Conservation (phyloP, 2,797 vertebrate species). For the Percopsis omiscomaycus region DNA sequence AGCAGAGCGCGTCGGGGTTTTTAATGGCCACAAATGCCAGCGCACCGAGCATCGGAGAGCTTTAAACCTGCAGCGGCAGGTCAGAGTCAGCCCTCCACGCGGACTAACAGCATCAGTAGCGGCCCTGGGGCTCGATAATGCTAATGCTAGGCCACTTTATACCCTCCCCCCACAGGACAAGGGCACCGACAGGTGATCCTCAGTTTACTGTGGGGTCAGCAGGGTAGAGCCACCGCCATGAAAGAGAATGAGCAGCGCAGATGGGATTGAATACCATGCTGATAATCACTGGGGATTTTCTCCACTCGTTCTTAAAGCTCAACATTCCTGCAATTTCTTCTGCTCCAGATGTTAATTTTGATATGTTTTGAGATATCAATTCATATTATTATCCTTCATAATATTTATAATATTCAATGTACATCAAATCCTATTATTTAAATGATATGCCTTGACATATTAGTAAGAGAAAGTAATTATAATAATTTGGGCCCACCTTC, state of each 20-base stretch:
- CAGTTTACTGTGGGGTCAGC: conserved; percentile 34
- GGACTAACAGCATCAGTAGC: conserved; percentile 40
- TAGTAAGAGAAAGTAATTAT: not conserved
- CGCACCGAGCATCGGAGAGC: conserved; percentile 31
- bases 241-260: conserved; percentile 14
- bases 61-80: conserved; percentile 50
- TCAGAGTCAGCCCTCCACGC: conserved; percentile 36
- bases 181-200: conserved; percentile 38
- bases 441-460: conserved; percentile 7
- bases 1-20: conserved; percentile 47
- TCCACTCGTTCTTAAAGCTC: conserved; percentile 33
- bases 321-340: conserved; percentile 17
- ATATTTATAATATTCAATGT: no score
- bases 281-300: conserved; percentile 18
- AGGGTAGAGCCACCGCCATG: conserved; percentile 23
- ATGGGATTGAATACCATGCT: conserved; percentile 17
- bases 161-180: conserved; percentile 3
- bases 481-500: conserved; percentile 15
- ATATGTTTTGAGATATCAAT: no score
- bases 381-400: no score
- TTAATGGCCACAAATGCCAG: conserved; percentile 46
- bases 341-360: no score
- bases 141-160: conserved; percentile 43
- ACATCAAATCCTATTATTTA: no score
- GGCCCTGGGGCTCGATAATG: conserved; percentile 47